Conservation (phyloP, 2,113 vertebrate genomes). For the Scalopus aquaticus region DNA sequence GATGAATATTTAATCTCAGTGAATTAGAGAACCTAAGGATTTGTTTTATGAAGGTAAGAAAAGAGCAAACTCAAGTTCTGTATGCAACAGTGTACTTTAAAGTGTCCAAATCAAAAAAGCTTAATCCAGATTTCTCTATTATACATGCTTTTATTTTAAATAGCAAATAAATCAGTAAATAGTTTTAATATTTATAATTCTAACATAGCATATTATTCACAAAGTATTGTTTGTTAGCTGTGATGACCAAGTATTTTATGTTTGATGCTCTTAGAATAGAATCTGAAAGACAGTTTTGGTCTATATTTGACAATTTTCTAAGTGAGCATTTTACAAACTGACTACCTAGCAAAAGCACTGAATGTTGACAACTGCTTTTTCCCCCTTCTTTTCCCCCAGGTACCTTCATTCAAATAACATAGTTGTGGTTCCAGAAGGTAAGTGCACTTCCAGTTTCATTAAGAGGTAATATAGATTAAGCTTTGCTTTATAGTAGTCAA, state of each 20-base stretch:
- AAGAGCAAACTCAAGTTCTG: not conserved
- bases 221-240: not conserved
- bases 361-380: slow-evolving; percentile 75
- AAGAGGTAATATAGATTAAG: slow-evolving; percentile 60
- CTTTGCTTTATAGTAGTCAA: slow-evolving; percentile 64
- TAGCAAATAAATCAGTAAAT: not conserved
- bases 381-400: slow-evolving; percentile 83
- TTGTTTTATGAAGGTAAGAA: slow-evolving; percentile 55
- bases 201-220: slow-evolving; percentile 1
- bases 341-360: slow-evolving; percentile 72
- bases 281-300: slow-evolving; percentile 46
- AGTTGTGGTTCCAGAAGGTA: slow-evolving; percentile 97
- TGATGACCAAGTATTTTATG: not conserved
- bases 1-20: slow-evolving; percentile 33
- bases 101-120: not conserved
- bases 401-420: slow-evolving; percentile 99
- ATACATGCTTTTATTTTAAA: slow-evolving; percentile 50
- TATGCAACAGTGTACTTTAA: not conserved
- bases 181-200: slow-evolving; percentile 39
- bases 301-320: slow-evolving; percentile 63
- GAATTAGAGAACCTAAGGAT: slow-evolving; percentile 56
- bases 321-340: slow-evolving; percentile 76
- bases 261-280: not conserved
- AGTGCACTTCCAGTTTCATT: slow-evolving; percentile 76
- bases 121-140: slow-evolving; percentile 37